A percentile compares a stretch with the other conserved stretches of the same genome.
phyloP scores from a whole-genome alignment of 2,888 invertebrate species.

The Eupithecia tripunctaria region DNA sequence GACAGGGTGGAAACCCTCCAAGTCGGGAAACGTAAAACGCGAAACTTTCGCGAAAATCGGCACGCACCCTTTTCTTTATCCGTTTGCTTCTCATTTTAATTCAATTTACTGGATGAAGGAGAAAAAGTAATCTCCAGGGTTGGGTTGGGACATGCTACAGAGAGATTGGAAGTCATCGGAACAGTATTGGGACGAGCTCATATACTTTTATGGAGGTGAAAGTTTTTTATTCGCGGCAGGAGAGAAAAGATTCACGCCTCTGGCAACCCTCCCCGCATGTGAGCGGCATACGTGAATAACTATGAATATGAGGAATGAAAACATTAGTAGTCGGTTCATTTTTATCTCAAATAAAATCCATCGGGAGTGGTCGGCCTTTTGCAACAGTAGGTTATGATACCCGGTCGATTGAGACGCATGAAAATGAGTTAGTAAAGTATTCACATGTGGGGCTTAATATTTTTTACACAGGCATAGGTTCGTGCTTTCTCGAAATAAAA shows the following conservation, averaged over 20 bases:
- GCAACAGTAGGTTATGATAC: conserved; percentile 50
- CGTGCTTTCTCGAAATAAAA: conserved; percentile 22
- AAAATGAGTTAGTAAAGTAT: conserved; percentile 44
- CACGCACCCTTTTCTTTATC: conserved; percentile 77
- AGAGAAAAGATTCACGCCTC: conserved; percentile 77
- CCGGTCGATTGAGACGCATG: conserved; percentile 46
- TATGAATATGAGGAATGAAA: conserved; percentile 68
- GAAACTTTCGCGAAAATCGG: conserved; percentile 74
- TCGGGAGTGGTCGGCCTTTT: conserved; percentile 50
- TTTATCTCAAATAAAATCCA: conserved; percentile 60
- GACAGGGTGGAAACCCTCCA: conserved; percentile 53
- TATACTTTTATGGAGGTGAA: conserved; percentile 81
- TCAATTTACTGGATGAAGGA: conserved; percentile 82
- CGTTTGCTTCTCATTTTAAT: conserved; percentile 82
- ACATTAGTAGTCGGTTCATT: conserved; percentile 65
- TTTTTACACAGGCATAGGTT: conserved; percentile 29
- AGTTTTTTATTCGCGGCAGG: conserved; percentile 79
- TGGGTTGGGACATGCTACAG: conserved; percentile 77
- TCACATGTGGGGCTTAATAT: conserved; percentile 36
- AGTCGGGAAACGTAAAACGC: conserved; percentile 63
- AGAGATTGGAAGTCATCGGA: conserved; percentile 83
- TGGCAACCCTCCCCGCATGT: conserved; percentile 61
- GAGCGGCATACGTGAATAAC: conserved; percentile 68
- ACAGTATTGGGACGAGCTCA: conserved; percentile 82
- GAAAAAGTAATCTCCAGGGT: conserved; percentile 82